A percentile compares a stretch with the other conserved stretches of the same genome.
These are phyloP conservation scores for Amniataba percoides DNA, from an alignment of 2,797 vertebrate genomes.

Conservation along the genomic window DNA sequence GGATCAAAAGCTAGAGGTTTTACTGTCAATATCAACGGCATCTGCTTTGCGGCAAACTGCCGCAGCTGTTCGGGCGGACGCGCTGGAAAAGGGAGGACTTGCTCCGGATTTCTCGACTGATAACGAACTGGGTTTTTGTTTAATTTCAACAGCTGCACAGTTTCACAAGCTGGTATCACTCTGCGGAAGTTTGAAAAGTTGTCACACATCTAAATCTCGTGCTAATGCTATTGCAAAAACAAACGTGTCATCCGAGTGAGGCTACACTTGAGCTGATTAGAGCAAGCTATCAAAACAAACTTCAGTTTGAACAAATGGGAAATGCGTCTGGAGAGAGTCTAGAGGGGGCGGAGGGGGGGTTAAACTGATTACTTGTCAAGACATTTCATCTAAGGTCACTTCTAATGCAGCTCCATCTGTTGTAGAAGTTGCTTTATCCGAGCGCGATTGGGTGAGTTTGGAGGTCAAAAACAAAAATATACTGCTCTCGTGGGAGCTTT, in stretches of 20 bases:
- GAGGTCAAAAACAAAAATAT: conserved; percentile 56
- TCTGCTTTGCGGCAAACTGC: conserved; percentile 53
- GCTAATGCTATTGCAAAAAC: conserved; percentile 15
- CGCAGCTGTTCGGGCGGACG: conserved; percentile 48
- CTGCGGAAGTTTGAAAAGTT: conserved; percentile 53
- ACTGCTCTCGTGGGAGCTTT: conserved; percentile 63
- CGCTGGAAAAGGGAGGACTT: conserved; percentile 5
- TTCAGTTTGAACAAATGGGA: conserved; percentile 23
- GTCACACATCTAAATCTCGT: conserved; percentile 35
- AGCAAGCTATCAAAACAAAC: conserved; percentile 47
- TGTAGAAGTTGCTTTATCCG: conserved; percentile 22
- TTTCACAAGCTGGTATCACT: conserved; percentile 6
- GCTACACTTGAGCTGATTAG: conserved; percentile 32
- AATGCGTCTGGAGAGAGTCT: conserved; percentile 4
- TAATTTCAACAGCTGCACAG: conserved; percentile 36
- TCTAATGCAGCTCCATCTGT: conserved; percentile 27
- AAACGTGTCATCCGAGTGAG: conserved; percentile 22
- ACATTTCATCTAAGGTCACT: conserved; percentile 25
- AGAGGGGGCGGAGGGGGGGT: neutral
- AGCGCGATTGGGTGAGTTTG: conserved; percentile 40
- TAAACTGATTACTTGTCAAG: conserved; percentile 36
- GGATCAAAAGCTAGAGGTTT: conserved; percentile 54
- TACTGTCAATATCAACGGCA: conserved; percentile 68
- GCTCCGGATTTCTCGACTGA: conserved; percentile 21
- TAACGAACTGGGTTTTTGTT: conserved; percentile 33